Percentiles rank a stretch among this genome's conserved stretches.
Evolutionary conservation across 2,888 invertebrate species (phyloP).

Genomic region (Polydrusus tereticollis): DNA sequence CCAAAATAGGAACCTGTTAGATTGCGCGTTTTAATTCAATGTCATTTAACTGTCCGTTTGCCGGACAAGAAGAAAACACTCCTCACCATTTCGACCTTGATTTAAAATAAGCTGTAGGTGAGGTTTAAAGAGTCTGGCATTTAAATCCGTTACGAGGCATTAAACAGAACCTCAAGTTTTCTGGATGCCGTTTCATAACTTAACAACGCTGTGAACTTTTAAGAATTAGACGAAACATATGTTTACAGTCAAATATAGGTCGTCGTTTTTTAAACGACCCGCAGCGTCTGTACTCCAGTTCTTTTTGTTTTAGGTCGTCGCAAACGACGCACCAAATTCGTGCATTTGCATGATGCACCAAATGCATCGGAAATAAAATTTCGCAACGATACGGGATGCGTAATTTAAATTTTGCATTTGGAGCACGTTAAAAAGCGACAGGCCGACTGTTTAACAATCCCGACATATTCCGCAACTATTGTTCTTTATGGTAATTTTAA

Average conservation of each 20-base stretch:
- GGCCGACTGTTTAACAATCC: slow-evolving; percentile 40
- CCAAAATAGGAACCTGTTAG: neutral
- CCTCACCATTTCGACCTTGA: too few relatives aligned
- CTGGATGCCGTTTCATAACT: too few relatives aligned
- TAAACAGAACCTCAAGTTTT: too few relatives aligned
- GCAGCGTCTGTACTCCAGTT: slow-evolving; percentile 3
- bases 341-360: slow-evolving; percentile 28
- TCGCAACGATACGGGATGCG: slow-evolving; percentile 44
- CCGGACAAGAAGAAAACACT: too few relatives aligned
- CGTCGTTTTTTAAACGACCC: slow-evolving; percentile 14
- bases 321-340: neutral
- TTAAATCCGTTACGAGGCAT: too few relatives aligned
- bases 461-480: slow-evolving; percentile 34
- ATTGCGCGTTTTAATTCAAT: neutral
- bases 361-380: slow-evolving; percentile 32
- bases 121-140: too few relatives aligned
- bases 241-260: slow-evolving; percentile 1
- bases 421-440: slow-evolving; percentile 33
- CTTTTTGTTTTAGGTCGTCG: neutral
- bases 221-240: too few relatives aligned
- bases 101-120: too few relatives aligned
- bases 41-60: too few relatives aligned
- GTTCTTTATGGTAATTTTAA: slow-evolving; percentile 45
- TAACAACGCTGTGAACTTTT: too few relatives aligned
- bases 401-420: slow-evolving; percentile 41